A percentile compares a stretch with the other conserved stretches of the same genome.
These are phyloP conservation scores for Saiga tatarica DNA, from an alignment of 2,113 vertebrate genomes.

Conservation along the genomic window DNA sequence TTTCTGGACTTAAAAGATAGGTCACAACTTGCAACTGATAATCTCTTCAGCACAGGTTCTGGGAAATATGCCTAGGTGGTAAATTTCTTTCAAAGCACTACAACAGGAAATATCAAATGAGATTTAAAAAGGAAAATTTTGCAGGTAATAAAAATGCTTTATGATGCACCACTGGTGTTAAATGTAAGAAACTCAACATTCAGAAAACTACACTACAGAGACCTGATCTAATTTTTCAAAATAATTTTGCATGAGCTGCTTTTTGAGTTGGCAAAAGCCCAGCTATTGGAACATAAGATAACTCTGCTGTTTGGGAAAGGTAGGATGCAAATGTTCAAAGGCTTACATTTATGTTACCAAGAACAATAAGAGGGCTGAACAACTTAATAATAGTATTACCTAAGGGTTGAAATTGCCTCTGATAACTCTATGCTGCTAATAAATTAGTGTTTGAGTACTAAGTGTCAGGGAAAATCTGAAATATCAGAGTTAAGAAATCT, in stretches of 20 bases:
- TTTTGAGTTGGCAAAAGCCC: constrained; percentile 56
- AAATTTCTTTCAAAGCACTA: constrained; percentile 33
- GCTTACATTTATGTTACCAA: not conserved
- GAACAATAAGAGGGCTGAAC: not conserved
- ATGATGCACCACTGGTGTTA: constrained; percentile 45
- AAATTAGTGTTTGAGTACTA: not conserved
- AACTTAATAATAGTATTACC: not conserved
- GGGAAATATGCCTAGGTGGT: constrained; percentile 12
- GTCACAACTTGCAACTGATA: constrained; percentile 11
- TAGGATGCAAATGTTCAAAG: not conserved
- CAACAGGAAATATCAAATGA: constrained; percentile 44
- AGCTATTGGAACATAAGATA: not conserved
- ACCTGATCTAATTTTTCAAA: constrained; percentile 70
- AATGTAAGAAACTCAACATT: constrained; percentile 47
- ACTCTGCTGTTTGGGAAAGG: not conserved
- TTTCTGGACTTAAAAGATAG: constrained; percentile 1
- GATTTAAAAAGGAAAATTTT: constrained; percentile 62
- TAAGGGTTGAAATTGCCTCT: not conserved
- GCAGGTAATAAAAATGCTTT: constrained; percentile 61
- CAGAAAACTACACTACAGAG: constrained; percentile 60
- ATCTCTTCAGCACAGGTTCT: not conserved
- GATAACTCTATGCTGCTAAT: not conserved
- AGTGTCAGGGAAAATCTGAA: not conserved
- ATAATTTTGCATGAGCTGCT: constrained; percentile 59
- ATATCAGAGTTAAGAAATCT: constrained; percentile 37